phyloP scores from a whole-genome alignment of 2,797 vertebrate species.

The Sebastiscus albofasciatus region DNA sequence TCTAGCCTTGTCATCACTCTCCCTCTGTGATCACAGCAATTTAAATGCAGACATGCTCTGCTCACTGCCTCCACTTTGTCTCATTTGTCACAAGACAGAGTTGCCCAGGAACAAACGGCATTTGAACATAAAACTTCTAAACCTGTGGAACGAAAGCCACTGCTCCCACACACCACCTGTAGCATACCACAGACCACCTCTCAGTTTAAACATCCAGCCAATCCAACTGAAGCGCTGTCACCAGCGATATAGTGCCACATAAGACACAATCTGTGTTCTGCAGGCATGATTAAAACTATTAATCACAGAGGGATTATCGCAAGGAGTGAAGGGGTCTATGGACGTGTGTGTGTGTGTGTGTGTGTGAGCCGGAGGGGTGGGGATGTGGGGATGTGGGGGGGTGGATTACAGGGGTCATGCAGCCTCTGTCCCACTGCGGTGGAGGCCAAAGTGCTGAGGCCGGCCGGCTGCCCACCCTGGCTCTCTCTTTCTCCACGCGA shows the following conservation, averaged over 20 bases:
- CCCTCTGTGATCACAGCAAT: constrained; percentile 28
- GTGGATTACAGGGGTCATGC: constrained; percentile 76
- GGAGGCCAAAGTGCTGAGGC: constrained; percentile 57
- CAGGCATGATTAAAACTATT: constrained; percentile 72
- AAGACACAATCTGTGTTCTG: constrained; percentile 15
- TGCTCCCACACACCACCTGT: constrained; percentile 26
- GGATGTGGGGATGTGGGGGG: background rate
- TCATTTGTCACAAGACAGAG: constrained; percentile 15
- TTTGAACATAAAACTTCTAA: background rate
- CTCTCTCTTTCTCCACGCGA: constrained; percentile 68
- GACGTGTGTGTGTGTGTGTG: constrained; percentile 7
- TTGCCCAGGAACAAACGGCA: background rate
- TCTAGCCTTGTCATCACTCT: constrained; percentile 1
- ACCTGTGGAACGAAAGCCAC: background rate
- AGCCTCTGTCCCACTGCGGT: constrained; percentile 57
- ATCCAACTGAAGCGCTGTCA: background rate
- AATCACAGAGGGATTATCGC: constrained; percentile 69
- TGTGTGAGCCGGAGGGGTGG: constrained; percentile 28
- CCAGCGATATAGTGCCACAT: background rate
- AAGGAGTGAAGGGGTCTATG: constrained; percentile 22
- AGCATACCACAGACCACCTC: background rate
- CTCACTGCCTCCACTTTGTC: constrained; percentile 26
- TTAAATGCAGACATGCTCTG: constrained; percentile 35
- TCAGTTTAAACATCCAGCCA: background rate
- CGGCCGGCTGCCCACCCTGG: constrained; percentile 55